phyloP scores from a whole-genome alignment of 2,888 invertebrate genomes.

The Nipponacmea schrenckii region DNA sequence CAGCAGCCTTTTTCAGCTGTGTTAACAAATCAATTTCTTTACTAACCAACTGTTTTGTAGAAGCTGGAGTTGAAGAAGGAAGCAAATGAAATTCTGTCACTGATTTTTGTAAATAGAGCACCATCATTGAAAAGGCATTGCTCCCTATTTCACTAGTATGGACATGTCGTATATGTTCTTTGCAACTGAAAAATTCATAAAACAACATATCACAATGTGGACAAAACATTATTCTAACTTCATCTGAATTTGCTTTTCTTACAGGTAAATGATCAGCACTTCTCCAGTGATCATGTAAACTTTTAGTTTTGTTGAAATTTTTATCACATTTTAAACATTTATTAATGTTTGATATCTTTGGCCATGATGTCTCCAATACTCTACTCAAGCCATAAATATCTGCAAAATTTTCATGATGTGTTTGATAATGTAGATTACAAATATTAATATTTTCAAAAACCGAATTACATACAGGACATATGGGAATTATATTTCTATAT shows the following conservation, averaged over 20 bases:
- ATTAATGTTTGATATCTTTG: background rate
- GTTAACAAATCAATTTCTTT: background rate
- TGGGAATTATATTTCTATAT: background rate
- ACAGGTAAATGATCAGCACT: background rate
- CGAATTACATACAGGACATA: background rate
- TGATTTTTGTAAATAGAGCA: background rate
- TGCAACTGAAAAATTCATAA: background rate
- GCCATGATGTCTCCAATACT: background rate
- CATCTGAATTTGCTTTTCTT: background rate
- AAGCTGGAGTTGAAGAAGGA: background rate
- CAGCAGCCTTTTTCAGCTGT: background rate
- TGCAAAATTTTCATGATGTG: background rate
- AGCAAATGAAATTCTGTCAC: background rate
- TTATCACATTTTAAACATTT: background rate
- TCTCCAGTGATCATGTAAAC: constrained; percentile 2
- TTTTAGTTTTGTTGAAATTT: background rate
- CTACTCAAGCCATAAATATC: background rate
- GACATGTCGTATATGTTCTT: background rate
- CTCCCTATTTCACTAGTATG: background rate
- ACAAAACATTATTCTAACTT: constrained; percentile 1
- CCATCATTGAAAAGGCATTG: background rate
- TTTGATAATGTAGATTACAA: constrained; percentile 5
- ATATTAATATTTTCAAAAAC: constrained; percentile 2
- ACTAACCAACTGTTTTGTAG: background rate
- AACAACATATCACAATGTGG: background rate